These are phyloP conservation scores for Hylaeus anthracinus DNA, from an alignment of 1,140 invertebrate genomes.

Conservation along the genomic window DNA sequence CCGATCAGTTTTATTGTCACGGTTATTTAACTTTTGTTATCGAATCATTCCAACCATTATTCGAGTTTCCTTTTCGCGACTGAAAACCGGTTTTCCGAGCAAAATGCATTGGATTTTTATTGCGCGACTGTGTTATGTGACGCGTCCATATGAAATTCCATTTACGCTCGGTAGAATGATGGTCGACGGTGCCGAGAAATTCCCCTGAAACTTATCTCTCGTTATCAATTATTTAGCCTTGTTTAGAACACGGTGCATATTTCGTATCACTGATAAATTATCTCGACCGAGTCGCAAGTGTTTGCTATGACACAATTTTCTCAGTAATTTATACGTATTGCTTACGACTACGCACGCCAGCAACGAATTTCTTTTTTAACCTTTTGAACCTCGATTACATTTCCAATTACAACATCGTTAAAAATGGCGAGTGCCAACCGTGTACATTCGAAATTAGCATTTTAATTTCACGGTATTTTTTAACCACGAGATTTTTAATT, in stretches of 20 bases:
- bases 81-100: conserved; percentile 8
- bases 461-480: too few species aligned
- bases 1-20: too few species aligned
- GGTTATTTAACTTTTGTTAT: too few species aligned
- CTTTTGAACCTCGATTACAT: background rate
- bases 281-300: conserved; percentile 21
- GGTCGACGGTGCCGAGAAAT: conserved; percentile 36
- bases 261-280: conserved; percentile 36
- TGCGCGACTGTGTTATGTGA: background rate
- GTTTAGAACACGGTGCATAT: conserved; percentile 18
- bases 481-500: too few species aligned
- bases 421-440: too few species aligned
- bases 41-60: background rate
- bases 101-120: conserved; percentile 22
- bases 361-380: background rate
- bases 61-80: background rate
- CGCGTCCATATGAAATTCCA: conserved; percentile 4
- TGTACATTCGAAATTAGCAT: too few species aligned
- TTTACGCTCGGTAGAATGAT: conserved; percentile 12
- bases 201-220: conserved; percentile 34
- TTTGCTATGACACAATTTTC: conserved; percentile 1
- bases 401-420: too few species aligned
- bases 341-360: too few species aligned
- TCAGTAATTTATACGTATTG: conserved; percentile 1
- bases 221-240: conserved; percentile 49